Evolutionary conservation across 2,113 vertebrate genomes (phyloP), one percentile per base, ranked within the genome.

Genomic region (Sylvilagus bachmani): DNA sequence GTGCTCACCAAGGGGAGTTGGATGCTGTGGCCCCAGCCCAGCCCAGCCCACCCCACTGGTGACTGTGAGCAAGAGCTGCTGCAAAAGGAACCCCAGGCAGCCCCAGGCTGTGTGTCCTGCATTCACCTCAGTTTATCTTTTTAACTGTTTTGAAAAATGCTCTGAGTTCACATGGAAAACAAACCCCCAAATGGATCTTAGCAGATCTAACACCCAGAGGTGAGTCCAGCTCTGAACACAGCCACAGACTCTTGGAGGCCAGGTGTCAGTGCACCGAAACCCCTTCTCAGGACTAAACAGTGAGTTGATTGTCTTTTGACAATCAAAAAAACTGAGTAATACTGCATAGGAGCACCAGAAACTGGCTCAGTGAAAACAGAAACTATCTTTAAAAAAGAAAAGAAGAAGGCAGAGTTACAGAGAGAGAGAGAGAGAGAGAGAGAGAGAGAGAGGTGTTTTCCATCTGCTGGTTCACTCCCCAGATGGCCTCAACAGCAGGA

Each of bases 311-410:
- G 44, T 97, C 93, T 95, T 94, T 97, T 93, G 98, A 98, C 97
- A 98, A 98, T 98, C 12, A 98, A 98, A 97, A 98, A 98, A 98
- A 98, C 98, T 98, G 98, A 98, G 98, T 98, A 98, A 99, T 98
- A 99, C 99, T 99, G 98, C 99, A 99, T 99, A 99, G 99, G 98
- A 99, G 98, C 99, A 98, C 98, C 99, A 99, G 98, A 99, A 99
- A 98, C 98, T 99, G 98, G 98, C 99, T 99, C 98, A 98, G 98
- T 98, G 98, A 98, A 98, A 99, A 99, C 98, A 98, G 98, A 96
- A 98, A 98, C 98, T 99, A 99, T 44, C 38, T 38, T 44, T 44
- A 44, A 44, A 44, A 44, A 44, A 44, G 7, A 1, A 6, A 44
- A 44, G 44, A 44, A 44, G 8, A 8, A 44, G 44, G 7, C 44